Percentiles rank a stretch among this genome's conserved stretches.
phyloP scores from a whole-genome alignment of 2,888 invertebrate species.

The Cantharis rustica region DNA sequence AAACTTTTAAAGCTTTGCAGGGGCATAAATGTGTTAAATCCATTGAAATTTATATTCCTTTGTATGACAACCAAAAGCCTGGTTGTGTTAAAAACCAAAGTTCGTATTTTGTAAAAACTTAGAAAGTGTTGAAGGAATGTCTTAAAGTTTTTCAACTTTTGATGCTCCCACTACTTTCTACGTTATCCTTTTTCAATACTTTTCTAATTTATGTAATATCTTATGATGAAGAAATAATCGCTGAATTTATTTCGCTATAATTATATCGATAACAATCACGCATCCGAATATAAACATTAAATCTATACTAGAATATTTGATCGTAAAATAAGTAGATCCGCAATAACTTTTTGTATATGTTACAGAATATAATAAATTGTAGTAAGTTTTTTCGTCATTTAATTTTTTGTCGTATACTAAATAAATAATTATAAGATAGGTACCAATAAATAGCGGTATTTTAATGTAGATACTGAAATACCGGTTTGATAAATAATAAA shows the following conservation, averaged over 20 bases:
- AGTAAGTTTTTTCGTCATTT: too few relatives aligned
- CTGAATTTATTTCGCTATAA: neutral
- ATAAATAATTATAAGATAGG: too few relatives aligned
- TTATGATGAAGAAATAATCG: neutral
- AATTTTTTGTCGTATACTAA: too few relatives aligned
- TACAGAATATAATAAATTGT: too few relatives aligned
- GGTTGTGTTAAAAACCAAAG: constrained; percentile 27
- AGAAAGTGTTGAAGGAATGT: constrained; percentile 29
- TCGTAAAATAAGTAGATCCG: too few relatives aligned
- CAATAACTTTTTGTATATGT: too few relatives aligned
- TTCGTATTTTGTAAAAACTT: constrained; percentile 29
- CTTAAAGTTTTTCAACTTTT: constrained; percentile 28
- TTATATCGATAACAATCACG: neutral
- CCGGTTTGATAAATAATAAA: too few relatives aligned
- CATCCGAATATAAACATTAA: too few relatives aligned
- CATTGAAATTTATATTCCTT: constrained; percentile 30
- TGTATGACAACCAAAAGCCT: constrained; percentile 31
- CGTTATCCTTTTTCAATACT: neutral
- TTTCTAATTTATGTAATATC: neutral
- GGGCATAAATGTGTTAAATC: constrained; percentile 32
- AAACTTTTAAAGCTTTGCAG: neutral
- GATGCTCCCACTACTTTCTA: neutral
- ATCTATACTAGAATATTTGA: too few relatives aligned
- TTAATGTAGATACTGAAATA: too few relatives aligned
- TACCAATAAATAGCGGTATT: too few relatives aligned